Evolutionary conservation across 1,140 invertebrate species (phyloP).

Genomic region (Apis mellifera): DNA sequence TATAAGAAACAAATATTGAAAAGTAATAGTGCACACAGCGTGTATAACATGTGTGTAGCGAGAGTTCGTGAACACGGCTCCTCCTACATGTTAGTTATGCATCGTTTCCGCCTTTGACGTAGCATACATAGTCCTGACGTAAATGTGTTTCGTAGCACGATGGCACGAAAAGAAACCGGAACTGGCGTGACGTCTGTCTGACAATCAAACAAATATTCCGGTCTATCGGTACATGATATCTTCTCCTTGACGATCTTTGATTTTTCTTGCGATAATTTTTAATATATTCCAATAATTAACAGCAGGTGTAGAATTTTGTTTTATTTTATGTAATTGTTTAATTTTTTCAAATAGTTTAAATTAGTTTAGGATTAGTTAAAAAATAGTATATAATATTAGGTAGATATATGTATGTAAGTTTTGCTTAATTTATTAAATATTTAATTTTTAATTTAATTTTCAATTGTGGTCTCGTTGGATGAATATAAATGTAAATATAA

Average conservation of each 20-base stretch:
- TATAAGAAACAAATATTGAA: too few species aligned
- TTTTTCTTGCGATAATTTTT: neutral
- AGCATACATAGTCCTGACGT: conserved; percentile 24
- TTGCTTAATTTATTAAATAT: too few species aligned
- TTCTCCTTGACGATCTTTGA: neutral
- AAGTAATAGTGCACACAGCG: too few species aligned
- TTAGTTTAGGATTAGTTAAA: too few species aligned
- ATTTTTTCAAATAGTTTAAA: too few species aligned
- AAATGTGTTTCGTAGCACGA: neutral
- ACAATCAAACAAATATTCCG: neutral
- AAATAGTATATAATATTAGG: too few species aligned
- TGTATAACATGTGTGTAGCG: too few species aligned
- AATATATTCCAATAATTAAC: too few species aligned
- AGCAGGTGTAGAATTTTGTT: too few species aligned
- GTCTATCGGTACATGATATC: neutral
- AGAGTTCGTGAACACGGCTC: neutral
- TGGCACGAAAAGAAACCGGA: conserved; percentile 38
- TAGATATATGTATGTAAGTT: too few species aligned
- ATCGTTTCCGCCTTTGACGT: conserved; percentile 8
- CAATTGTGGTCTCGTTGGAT: neutral
- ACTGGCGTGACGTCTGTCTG: conserved; percentile 15
- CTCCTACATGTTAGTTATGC: neutral
- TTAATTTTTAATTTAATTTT: neutral
- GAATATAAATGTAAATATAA: too few species aligned
- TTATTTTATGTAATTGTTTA: too few species aligned